These are phyloP conservation scores for Lindbergichthys nudifrons DNA, from an alignment of 2,797 vertebrate species.

Conservation along the genomic window DNA sequence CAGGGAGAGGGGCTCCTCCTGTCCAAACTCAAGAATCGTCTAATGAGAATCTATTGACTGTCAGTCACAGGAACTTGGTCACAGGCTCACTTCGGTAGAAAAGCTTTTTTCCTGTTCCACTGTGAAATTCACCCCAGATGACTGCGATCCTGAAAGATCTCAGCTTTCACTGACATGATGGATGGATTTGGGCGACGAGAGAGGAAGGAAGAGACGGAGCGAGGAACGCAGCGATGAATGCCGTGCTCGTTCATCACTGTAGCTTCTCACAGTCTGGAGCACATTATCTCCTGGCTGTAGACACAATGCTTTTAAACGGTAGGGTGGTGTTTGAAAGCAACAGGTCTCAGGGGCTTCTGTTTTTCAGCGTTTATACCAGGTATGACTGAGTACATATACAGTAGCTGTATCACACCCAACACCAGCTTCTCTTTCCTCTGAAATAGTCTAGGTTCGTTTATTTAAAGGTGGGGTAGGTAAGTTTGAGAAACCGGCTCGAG, in stretches of 20 bases:
- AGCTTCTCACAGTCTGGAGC: slow-evolving; percentile 31
- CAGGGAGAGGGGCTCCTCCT: slow-evolving; percentile 36
- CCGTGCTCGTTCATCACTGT: slow-evolving; percentile 34
- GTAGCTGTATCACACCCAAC: slow-evolving; percentile 16
- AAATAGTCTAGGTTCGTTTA: slow-evolving; percentile 5
- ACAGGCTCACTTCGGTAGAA: slow-evolving; percentile 25
- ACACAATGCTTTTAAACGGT: slow-evolving; percentile 37
- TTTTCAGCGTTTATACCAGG: slow-evolving; percentile 23
- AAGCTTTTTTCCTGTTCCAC: slow-evolving; percentile 11
- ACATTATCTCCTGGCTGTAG: slow-evolving; percentile 30
- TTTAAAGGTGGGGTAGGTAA: no score
- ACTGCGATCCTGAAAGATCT: slow-evolving; percentile 32
- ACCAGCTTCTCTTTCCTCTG: slow-evolving; percentile 13
- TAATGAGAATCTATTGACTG: slow-evolving; percentile 49
- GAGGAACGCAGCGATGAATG: slow-evolving; percentile 35
- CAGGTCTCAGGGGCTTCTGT: slow-evolving; percentile 33
- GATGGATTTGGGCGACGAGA: slow-evolving; percentile 31
- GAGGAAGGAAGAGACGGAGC: slow-evolving; percentile 30
- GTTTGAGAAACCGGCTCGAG: no score
- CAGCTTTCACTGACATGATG: slow-evolving; percentile 47
- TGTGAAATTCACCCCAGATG: slow-evolving; percentile 19
- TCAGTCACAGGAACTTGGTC: slow-evolving; percentile 38
- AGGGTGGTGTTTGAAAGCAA: slow-evolving; percentile 43
- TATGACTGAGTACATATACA: slow-evolving; percentile 18
- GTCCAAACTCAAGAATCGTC: slow-evolving; percentile 29